Evolutionary conservation across 1,140 invertebrate species (phyloP).

Genomic region (Conus betulinus): DNA sequence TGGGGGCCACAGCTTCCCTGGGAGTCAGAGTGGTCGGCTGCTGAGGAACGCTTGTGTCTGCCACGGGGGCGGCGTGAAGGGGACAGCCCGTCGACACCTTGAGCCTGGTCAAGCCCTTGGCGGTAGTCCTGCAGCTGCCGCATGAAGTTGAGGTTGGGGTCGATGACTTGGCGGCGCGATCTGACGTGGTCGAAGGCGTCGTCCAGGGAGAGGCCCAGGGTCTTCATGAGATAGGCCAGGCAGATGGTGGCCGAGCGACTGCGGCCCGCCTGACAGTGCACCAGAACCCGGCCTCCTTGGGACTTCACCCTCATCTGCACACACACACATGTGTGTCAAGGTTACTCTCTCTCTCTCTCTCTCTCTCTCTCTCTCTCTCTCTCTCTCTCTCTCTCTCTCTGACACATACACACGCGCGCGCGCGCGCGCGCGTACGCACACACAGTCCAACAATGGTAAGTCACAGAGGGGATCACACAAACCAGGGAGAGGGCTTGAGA

Average conservation of each 20-base stretch:
- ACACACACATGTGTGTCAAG: slow-evolving; percentile 46
- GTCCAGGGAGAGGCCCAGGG: slow-evolving; percentile 86
- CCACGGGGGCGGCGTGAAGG: not conserved
- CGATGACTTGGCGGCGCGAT: slow-evolving; percentile 89
- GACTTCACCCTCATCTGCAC: slow-evolving; percentile 90
- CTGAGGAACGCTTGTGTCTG: not conserved
- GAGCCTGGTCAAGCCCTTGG: not conserved
- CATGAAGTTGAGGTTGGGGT: slow-evolving; percentile 85
- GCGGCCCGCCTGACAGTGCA: slow-evolving; percentile 96
- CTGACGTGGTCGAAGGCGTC: slow-evolving; percentile 93
- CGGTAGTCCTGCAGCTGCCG: slow-evolving; percentile 76
- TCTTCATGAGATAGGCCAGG: slow-evolving; percentile 96
- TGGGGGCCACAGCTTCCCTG: not conserved
- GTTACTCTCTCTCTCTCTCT: not conserved
- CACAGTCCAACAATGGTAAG: too few relatives aligned
- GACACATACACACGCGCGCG: not conserved
- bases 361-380: too few relatives aligned
- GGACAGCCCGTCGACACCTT: not conserved
- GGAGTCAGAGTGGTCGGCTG: not conserved
- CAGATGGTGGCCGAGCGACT: slow-evolving; percentile 95
- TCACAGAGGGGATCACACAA: too few relatives aligned
- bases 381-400: too few relatives aligned
- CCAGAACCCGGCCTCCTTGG: slow-evolving; percentile 86
- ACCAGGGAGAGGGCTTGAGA: too few relatives aligned
- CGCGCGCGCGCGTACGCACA: too few relatives aligned